Conservation (phyloP, 2,888 invertebrate species). For the Lasius fuliginosus region DNA sequence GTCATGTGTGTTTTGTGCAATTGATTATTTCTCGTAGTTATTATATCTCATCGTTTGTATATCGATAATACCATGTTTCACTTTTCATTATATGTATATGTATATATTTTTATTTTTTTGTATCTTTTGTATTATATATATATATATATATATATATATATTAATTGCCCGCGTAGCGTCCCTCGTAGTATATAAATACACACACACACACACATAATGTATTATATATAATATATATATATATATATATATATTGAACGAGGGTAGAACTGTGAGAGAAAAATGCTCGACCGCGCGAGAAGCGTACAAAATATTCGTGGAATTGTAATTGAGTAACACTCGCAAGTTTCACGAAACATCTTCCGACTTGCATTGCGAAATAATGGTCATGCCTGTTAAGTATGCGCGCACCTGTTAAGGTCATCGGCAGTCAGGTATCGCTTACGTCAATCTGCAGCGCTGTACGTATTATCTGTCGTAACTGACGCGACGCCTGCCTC, state of each 20-base stretch:
- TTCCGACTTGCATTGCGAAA: slow-evolving; percentile 70
- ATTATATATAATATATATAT: not conserved
- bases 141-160: not conserved
- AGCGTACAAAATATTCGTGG: slow-evolving; percentile 24
- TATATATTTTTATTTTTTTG: slow-evolving; percentile 1
- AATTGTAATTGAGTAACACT: slow-evolving; percentile 69
- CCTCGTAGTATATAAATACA: too few relatives aligned
- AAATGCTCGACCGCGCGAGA: not conserved
- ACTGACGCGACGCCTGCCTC: slow-evolving; percentile 41
- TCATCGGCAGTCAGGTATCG: slow-evolving; percentile 75
- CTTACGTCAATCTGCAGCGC: slow-evolving; percentile 73
- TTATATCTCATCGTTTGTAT: slow-evolving; percentile 26
- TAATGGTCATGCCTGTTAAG: slow-evolving; percentile 66
- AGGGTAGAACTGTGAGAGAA: slow-evolving; percentile 36
- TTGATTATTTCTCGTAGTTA: slow-evolving; percentile 12
- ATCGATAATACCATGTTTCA: slow-evolving; percentile 1
- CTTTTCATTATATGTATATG: not conserved
- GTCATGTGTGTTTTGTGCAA: slow-evolving; percentile 24
- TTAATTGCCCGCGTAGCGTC: not conserved
- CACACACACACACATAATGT: not conserved
- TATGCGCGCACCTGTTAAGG: slow-evolving; percentile 76
- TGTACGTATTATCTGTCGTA: slow-evolving; percentile 64
- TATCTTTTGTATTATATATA: not conserved
- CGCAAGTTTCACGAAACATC: slow-evolving; percentile 38
- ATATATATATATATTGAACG: not conserved